Percentiles rank a stretch among this genome's conserved stretches.
phyloP scores from a whole-genome alignment of 35 echinoderm and acorn worm genomes.

The Chiridota heheva region DNA sequence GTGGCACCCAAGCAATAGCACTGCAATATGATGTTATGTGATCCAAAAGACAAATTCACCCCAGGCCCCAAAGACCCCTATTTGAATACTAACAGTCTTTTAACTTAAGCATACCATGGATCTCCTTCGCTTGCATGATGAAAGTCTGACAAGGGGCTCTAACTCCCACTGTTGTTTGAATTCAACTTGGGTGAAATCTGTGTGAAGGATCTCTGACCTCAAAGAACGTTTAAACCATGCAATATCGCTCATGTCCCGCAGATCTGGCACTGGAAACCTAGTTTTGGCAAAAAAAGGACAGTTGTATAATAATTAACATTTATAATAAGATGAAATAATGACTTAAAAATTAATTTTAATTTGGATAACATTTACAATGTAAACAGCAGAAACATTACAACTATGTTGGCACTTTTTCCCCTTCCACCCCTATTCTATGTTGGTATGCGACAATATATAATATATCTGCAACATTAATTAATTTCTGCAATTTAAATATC shows the following conservation, averaged over 20 bases:
- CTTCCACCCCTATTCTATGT: too few species aligned
- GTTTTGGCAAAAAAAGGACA: too few species aligned
- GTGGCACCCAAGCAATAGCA: conserved; percentile 31
- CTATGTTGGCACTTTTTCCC: too few species aligned
- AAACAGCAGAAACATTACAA: not conserved
- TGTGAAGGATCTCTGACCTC: conserved; percentile 70
- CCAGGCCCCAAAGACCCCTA: not conserved
- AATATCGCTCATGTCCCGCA: conserved; percentile 73
- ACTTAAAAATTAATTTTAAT: not conserved
- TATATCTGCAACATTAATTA: too few species aligned
- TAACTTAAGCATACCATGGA: too few species aligned
- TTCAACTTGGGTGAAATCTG: conserved; percentile 60
- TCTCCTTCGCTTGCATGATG: conserved; percentile 72
- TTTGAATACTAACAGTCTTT: not conserved
- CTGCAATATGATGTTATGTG: conserved; percentile 1
- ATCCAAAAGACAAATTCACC: not conserved
- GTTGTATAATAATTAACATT: too few species aligned
- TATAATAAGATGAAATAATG: not conserved
- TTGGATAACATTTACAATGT: not conserved
- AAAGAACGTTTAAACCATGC: conserved; percentile 93
- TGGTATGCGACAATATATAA: too few species aligned
- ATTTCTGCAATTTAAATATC: too few species aligned
- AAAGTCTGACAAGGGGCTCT: conserved; percentile 51
- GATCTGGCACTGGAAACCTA: conserved; percentile 94
- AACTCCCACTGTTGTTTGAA: conserved; percentile 65